A percentile compares a stretch with the other conserved stretches of the same genome.
phyloP scores from a whole-genome alignment of 2,888 invertebrate genomes.

The Scrobipalpa costella region DNA sequence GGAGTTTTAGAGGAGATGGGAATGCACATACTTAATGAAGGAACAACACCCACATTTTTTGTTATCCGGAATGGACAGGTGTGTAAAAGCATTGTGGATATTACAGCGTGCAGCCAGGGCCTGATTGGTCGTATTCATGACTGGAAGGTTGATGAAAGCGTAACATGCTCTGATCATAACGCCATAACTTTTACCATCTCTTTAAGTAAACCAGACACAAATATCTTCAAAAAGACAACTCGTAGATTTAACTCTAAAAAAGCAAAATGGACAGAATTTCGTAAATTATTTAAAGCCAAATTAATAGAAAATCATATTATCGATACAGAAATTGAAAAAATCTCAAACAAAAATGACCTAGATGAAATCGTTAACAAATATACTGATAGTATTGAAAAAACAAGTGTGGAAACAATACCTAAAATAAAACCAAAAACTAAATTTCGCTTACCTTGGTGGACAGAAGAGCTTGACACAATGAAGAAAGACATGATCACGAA shows the following conservation, averaged over 20 bases:
- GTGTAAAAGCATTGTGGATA: slow-evolving; percentile 1
- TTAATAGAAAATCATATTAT: no score
- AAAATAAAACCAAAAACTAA: not conserved
- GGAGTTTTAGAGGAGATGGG: slow-evolving; percentile 20
- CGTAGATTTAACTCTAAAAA: slow-evolving; percentile 19
- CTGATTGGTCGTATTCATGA: not conserved
- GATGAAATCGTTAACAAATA: no score
- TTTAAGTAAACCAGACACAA: not conserved
- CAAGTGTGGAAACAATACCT: not conserved
- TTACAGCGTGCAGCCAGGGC: slow-evolving; percentile 25
- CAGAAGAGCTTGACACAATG: not conserved
- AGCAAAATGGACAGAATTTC: slow-evolving; percentile 25
- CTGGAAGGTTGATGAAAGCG: slow-evolving; percentile 12
- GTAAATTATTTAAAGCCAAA: not conserved
- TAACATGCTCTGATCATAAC: slow-evolving; percentile 29
- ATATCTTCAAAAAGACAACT: not conserved
- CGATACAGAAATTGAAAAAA: no score
- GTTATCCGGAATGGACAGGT: slow-evolving; percentile 15
- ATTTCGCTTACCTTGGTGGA: slow-evolving; percentile 28
- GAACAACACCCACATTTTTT: slow-evolving; percentile 15
- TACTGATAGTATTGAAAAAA: no score
- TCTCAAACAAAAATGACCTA: no score
- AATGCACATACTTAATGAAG: slow-evolving; percentile 16
- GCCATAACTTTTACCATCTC: not conserved
- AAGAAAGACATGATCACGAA: slow-evolving; percentile 1